A percentile compares a stretch with the other conserved stretches of the same genome.
These are phyloP conservation scores for Pseudochirops corinnae DNA, from an alignment of 2,797 vertebrate species.

Conservation along the genomic window DNA sequence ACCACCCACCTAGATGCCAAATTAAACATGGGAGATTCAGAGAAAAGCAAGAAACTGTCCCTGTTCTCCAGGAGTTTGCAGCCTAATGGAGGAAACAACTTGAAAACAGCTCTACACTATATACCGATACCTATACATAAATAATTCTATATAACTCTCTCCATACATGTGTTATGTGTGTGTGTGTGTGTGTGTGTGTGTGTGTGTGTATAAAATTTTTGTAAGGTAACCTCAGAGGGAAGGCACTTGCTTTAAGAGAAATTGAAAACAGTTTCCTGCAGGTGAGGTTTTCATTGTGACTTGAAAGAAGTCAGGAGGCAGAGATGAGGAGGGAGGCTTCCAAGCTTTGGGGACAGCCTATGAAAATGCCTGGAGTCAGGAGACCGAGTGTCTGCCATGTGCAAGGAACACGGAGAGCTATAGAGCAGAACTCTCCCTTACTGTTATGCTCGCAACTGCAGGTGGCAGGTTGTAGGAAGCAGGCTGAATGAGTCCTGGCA, in stretches of 20 bases:
- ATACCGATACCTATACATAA: not conserved
- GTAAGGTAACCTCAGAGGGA: not conserved
- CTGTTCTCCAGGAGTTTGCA: not conserved
- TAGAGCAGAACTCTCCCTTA: not conserved
- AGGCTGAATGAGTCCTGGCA: not conserved
- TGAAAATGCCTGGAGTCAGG: not conserved
- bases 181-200: no score
- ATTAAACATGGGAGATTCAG: not conserved
- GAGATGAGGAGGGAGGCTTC: not conserved
- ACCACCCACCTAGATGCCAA: not conserved
- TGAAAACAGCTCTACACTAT: not conserved
- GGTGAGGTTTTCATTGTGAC: not conserved
- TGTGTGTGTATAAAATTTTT: no score
- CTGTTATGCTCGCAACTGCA: not conserved
- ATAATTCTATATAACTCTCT: no score
- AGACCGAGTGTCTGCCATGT: not conserved
- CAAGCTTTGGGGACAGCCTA: not conserved
- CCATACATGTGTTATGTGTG: no score
- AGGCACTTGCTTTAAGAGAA: not conserved
- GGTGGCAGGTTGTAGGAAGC: not conserved
- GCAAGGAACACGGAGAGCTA: not conserved
- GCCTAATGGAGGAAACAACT: not conserved
- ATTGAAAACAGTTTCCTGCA: not conserved
- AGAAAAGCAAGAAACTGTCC: not conserved
- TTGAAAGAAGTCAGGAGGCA: not conserved